Conservation (phyloP, 1,140 invertebrate species). For the Metopolophium dirhodum region DNA sequence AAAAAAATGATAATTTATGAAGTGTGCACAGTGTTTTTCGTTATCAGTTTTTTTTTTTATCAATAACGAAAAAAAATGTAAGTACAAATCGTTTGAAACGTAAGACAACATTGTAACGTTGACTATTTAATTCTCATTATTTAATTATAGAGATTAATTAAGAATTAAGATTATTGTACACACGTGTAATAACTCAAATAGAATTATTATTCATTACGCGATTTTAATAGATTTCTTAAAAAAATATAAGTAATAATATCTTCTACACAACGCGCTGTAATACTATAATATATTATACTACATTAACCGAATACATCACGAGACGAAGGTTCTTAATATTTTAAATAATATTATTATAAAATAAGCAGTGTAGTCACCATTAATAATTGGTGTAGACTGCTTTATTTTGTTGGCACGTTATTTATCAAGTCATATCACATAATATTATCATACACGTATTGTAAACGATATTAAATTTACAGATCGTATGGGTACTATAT, state of each 20-base stretch:
- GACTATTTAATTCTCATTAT: background rate
- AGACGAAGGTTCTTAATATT: background rate
- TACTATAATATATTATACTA: no score
- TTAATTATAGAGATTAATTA: conserved; percentile 11
- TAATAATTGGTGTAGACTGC: background rate
- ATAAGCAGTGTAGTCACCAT: background rate
- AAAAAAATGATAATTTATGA: background rate
- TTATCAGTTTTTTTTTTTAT: background rate
- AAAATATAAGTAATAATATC: background rate
- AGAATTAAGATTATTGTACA: background rate
- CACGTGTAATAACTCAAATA: background rate
- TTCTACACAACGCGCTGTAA: no score
- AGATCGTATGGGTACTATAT: background rate
- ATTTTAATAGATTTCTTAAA: background rate
- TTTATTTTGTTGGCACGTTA: background rate
- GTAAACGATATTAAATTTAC: background rate
- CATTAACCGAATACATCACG: background rate
- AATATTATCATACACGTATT: background rate
- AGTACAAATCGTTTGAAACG: background rate
- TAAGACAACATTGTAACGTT: background rate
- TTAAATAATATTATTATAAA: background rate
- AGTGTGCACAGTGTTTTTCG: background rate
- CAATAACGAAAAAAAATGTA: background rate
- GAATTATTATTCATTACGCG: background rate
- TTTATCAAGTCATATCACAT: background rate